Conservation (phyloP, 2,113 vertebrate species). For the Ptilonorhynchus violaceus region DNA sequence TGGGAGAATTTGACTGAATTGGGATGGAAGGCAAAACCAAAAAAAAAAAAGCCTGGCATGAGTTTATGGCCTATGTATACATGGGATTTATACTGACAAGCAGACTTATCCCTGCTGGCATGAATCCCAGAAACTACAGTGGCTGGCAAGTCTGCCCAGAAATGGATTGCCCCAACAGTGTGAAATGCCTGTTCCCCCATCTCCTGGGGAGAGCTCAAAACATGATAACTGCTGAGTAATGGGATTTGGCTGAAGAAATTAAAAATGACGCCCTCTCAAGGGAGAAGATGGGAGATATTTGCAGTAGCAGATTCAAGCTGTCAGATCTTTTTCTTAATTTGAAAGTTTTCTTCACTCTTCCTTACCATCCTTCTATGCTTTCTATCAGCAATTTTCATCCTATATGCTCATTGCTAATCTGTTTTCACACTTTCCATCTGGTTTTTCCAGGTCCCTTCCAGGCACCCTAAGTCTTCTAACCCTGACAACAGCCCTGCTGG, state of each 20-base stretch:
- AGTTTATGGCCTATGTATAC: conserved; percentile 31
- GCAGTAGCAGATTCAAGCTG: not conserved
- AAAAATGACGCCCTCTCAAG: not conserved
- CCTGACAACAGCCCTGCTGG: not conserved
- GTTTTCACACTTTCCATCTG: not conserved
- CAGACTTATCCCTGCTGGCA: conserved; percentile 39
- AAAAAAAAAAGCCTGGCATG: not conserved
- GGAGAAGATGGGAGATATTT: not conserved
- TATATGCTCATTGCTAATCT: not conserved
- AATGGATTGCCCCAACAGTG: conserved; percentile 30
- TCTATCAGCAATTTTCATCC: not conserved
- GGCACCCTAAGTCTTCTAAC: not conserved
- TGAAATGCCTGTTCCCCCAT: conserved; percentile 6
- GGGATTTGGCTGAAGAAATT: conserved; percentile 28
- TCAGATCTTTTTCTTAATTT: not conserved
- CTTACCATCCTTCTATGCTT: not conserved
- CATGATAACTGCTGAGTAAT: conserved; percentile 54
- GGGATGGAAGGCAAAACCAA: not conserved
- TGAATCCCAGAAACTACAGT: conserved; percentile 31
- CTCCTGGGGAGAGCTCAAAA: conserved; percentile 23
- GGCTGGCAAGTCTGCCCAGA: conserved; percentile 50
- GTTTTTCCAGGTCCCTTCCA: not conserved
- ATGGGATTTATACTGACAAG: conserved; percentile 47
- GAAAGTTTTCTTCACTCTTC: not conserved
- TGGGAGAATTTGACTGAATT: not conserved